A percentile compares a stretch with the other conserved stretches of the same genome.
phyloP scores from a whole-genome alignment of 2,113 vertebrate genomes.

The Tauraco erythrolophus region DNA sequence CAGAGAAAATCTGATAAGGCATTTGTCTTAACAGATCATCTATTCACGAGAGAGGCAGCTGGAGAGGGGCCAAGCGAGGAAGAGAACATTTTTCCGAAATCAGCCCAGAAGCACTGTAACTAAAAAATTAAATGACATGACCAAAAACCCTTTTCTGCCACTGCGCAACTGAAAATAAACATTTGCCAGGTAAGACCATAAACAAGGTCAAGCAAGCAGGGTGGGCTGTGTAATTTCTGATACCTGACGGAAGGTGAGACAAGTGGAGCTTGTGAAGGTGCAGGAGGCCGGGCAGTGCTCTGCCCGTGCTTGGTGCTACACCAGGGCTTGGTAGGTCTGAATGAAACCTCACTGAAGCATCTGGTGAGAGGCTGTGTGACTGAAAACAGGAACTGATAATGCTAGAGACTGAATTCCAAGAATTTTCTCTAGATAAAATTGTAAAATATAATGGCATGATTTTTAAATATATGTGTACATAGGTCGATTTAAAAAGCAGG shows the following conservation, averaged over 20 bases:
- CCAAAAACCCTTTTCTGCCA: neutral
- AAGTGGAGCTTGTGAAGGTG: neutral
- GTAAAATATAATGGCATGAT: neutral
- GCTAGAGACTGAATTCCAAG: neutral
- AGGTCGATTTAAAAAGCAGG: neutral
- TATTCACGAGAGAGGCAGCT: neutral
- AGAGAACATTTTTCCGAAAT: neutral
- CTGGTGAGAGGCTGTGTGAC: neutral
- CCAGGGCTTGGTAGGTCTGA: neutral
- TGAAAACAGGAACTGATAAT: neutral
- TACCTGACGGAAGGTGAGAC: neutral
- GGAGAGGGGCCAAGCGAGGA: rapidly evolving
- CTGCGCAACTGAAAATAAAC: neutral
- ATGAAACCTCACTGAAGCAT: neutral
- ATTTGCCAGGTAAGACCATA: neutral
- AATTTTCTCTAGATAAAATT: neutral
- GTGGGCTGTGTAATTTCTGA: neutral
- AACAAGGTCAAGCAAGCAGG: neutral
- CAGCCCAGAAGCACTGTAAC: neutral
- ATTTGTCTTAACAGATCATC: neutral
- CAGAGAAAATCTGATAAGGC: neutral
- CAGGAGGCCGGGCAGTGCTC: neutral
- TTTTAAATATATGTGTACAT: neutral
- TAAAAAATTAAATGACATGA: neutral
- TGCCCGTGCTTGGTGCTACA: neutral